Evolutionary conservation across 2,797 vertebrate genomes (phyloP).

Genomic region (Psittacula derbiana): DNA sequence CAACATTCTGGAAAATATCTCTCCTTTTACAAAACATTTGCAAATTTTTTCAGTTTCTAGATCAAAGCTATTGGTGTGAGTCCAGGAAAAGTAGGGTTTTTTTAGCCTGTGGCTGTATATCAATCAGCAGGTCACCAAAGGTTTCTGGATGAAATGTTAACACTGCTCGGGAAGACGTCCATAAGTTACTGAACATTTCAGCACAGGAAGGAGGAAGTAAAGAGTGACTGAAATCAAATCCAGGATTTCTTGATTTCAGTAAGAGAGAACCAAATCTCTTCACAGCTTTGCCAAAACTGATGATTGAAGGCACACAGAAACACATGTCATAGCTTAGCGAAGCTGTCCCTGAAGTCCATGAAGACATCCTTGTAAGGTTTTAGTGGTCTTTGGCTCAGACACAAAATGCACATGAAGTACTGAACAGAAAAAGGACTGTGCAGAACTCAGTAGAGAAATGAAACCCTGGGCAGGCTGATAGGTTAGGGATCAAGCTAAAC

Average conservation of each 20-base stretch:
- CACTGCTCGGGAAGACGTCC: neutral
- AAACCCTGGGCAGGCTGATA: neutral
- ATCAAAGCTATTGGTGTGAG: neutral
- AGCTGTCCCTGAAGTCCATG: neutral
- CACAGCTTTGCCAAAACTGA: neutral
- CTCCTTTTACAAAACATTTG: neutral
- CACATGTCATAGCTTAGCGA: neutral
- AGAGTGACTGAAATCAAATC: neutral
- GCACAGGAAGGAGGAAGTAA: neutral
- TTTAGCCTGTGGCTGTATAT: neutral
- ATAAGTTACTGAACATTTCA: neutral
- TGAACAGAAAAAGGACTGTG: neutral
- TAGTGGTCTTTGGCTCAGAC: neutral
- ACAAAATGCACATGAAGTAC: neutral
- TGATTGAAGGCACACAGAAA: conserved; percentile 12
- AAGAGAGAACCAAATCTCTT: conserved; percentile 3
- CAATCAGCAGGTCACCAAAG: neutral
- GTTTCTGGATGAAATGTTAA: conserved; percentile 33
- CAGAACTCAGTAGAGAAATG: neutral
- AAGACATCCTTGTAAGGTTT: neutral
- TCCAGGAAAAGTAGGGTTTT: neutral
- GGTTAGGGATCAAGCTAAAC: neutral
- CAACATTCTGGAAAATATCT: neutral
- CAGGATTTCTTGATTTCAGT: neutral
- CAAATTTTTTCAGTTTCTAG: conserved; percentile 1